Conservation (phyloP, 2,888 invertebrate species). For the Metalampra italica region DNA sequence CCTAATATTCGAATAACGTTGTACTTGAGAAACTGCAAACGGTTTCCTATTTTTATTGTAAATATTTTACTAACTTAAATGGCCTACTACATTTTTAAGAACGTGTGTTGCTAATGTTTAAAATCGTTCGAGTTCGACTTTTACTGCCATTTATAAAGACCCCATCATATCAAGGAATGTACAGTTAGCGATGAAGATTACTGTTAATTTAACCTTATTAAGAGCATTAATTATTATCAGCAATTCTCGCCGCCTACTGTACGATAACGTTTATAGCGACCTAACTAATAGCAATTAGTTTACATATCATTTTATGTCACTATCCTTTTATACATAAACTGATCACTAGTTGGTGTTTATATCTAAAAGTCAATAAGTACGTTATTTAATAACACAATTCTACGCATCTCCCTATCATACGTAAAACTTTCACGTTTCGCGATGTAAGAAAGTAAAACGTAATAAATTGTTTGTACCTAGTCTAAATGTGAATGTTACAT, state of each 20-base stretch:
- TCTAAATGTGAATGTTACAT: conserved; percentile 51
- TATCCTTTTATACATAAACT: neutral
- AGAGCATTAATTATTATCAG: too few relatives aligned
- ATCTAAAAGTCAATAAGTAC: too few relatives aligned
- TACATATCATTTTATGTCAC: conserved; percentile 35
- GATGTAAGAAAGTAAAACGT: conserved; percentile 7
- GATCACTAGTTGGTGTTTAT: neutral
- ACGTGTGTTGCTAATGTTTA: conserved; percentile 65
- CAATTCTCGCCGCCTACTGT: too few relatives aligned
- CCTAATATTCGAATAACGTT: conserved; percentile 68
- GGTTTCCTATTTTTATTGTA: conserved; percentile 71
- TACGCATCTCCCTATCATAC: conserved; percentile 32
- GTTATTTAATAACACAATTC: neutral
- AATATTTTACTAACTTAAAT: conserved; percentile 71
- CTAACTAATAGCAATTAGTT: conserved; percentile 25
- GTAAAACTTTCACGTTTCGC: conserved; percentile 26
- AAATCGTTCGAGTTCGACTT: conserved; percentile 60
- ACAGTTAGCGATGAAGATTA: conserved; percentile 17
- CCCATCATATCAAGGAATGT: conserved; percentile 48
- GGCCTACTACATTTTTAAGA: conserved; percentile 65
- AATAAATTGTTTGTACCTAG: conserved; percentile 42
- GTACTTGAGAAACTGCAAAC: conserved; percentile 64
- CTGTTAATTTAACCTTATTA: too few relatives aligned
- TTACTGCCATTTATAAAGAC: conserved; percentile 23
- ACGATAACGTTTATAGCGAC: conserved; percentile 14